These are phyloP conservation scores for Sycophila sp. DNA, from an alignment of 1,140 invertebrate genomes.

Conservation along the genomic window DNA sequence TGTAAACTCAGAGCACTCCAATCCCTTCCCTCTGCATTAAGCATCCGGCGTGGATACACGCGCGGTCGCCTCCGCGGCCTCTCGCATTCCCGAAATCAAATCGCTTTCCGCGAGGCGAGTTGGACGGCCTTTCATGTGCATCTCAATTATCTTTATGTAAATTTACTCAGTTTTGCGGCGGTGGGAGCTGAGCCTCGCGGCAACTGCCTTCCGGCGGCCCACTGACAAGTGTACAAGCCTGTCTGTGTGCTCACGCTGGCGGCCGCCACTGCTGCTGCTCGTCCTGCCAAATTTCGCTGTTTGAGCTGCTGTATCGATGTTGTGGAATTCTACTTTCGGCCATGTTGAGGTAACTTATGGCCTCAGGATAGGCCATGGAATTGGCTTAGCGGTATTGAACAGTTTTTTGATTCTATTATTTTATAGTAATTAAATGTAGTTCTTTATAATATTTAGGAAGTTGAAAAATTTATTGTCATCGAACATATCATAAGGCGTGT, in stretches of 20 bases:
- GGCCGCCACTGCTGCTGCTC: not conserved
- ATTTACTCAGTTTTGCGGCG: constrained; percentile 60
- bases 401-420: no score
- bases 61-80: not conserved
- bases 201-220: not conserved
- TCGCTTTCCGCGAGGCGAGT: constrained; percentile 12
- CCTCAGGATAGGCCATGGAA: no score
- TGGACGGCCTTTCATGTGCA: constrained; percentile 55
- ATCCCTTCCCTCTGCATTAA: not conserved
- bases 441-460: no score
- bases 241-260: no score
- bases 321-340: no score
- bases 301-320: not conserved
- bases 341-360: no score
- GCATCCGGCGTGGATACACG: not conserved
- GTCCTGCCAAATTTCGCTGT: not conserved
- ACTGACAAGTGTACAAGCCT: constrained; percentile 1
- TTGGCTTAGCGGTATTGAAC: no score
- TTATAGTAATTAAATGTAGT: no score
- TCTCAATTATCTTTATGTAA: constrained; percentile 65
- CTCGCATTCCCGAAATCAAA: constrained; percentile 14
- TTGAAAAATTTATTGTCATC: no score
- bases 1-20: not conserved
- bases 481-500: no score
- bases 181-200: not conserved